Conservation (phyloP, 2,113 vertebrate genomes). For the Laterallus jamaicensis region DNA sequence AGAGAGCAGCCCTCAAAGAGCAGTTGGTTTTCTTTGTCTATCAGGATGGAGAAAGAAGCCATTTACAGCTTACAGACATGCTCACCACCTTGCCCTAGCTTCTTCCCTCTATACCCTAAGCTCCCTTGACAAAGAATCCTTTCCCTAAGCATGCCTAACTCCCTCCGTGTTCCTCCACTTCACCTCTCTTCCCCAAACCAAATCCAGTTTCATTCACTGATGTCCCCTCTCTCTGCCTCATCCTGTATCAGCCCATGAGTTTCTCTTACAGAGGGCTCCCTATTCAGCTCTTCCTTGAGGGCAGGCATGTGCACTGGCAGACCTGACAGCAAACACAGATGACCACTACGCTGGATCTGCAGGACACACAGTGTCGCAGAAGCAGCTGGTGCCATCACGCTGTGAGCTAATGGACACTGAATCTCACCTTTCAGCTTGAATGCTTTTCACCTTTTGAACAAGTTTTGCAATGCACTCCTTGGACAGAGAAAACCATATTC, state of each 20-base stretch:
- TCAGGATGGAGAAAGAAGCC: background rate
- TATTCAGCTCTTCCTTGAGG: background rate
- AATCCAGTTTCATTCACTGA: background rate
- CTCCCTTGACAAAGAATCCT: background rate
- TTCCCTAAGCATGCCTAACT: background rate
- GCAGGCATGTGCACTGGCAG: fast-evolving
- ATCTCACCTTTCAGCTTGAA: background rate
- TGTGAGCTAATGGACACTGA: background rate
- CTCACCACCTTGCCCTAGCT: background rate
- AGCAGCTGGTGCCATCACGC: background rate
- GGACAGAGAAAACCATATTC: background rate
- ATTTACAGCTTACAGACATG: background rate
- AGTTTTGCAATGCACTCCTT: background rate
- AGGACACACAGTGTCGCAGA: background rate
- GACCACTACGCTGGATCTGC: background rate
- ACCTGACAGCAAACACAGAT: fast-evolving
- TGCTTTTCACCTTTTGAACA: background rate
- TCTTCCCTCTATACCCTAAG: background rate
- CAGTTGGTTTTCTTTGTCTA: background rate
- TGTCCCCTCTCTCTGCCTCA: background rate
- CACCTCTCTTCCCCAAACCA: background rate
- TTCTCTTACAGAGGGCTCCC: background rate
- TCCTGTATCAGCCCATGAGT: background rate
- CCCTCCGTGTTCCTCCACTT: background rate
- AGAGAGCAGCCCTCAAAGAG: background rate